A percentile compares a stretch with the other conserved stretches of the same genome.
These are phyloP conservation scores for Phthorimaea operculella DNA, from an alignment of 1,140 invertebrate genomes.

Conservation along the genomic window DNA sequence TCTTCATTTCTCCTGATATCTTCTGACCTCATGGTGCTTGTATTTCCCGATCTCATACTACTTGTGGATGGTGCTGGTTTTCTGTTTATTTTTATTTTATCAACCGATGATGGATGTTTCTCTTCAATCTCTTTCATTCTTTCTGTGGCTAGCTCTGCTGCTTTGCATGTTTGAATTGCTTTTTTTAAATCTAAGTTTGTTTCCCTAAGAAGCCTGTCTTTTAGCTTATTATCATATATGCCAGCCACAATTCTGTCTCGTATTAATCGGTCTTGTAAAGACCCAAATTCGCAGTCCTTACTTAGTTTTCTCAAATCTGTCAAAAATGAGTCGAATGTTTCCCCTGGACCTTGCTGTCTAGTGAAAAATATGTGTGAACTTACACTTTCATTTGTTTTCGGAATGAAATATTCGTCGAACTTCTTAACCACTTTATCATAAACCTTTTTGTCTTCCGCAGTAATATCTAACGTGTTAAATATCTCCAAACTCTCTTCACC, in stretches of 20 bases:
- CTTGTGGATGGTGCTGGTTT: neutral
- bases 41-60: neutral
- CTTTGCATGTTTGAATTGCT: neutral
- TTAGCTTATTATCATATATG: neutral
- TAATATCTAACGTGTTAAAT: neutral
- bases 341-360: neutral
- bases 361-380: conserved; percentile 4
- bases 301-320: conserved; percentile 5
- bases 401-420: neutral
- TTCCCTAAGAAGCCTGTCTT: conserved; percentile 1
- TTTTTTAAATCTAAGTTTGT: neutral
- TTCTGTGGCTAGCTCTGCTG: neutral
- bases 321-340: neutral
- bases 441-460: no score
- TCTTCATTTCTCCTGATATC: no score
- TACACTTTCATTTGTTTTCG: conserved; percentile 3
- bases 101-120: neutral
- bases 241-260: conserved; percentile 1
- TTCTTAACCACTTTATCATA: no score
- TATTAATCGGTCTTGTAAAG: conserved; percentile 1
- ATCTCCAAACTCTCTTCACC: conserved; percentile 1
- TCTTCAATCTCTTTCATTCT: neutral
- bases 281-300: neutral
- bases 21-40: no score
- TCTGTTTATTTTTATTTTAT: neutral